Percentiles rank a stretch among this genome's conserved stretches.
phyloP scores from a whole-genome alignment of 2,797 vertebrate species.

The Smutsia temminckii region DNA sequence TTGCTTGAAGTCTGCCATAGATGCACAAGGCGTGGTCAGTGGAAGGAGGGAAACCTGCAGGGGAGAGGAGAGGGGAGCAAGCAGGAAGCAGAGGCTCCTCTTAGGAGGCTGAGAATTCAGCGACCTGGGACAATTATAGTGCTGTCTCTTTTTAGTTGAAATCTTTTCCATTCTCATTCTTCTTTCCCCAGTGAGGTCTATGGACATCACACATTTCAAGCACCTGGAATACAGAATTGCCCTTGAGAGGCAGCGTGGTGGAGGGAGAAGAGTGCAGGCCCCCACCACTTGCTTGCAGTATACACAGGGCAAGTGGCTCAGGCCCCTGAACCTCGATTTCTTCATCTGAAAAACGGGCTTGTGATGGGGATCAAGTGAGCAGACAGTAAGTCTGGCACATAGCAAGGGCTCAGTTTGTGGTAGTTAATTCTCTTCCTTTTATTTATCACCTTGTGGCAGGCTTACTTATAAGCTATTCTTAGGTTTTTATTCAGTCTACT shows the following conservation, averaged over 20 bases:
- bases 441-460: background rate
- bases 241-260: accelerated
- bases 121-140: accelerated
- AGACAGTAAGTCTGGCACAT: background rate
- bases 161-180: background rate
- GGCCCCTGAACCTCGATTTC: background rate
- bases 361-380: background rate
- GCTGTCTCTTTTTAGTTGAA: background rate
- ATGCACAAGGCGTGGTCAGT: background rate
- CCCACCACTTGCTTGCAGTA: no score
- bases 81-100: accelerated
- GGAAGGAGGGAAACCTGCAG: background rate
- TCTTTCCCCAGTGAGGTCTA: background rate
- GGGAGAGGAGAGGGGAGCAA: background rate
- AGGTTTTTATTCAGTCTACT: background rate
- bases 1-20: background rate
- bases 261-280: background rate
- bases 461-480: background rate
- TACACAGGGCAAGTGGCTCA: background rate
- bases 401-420: background rate
- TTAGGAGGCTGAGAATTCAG: background rate
- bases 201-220: background rate
- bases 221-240: background rate
- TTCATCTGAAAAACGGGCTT: background rate
- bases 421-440: background rate